Evolutionary conservation across 2,797 vertebrate species (phyloP), one percentile per base, ranked within the genome.

Genomic region (Margarornis squamiger): DNA sequence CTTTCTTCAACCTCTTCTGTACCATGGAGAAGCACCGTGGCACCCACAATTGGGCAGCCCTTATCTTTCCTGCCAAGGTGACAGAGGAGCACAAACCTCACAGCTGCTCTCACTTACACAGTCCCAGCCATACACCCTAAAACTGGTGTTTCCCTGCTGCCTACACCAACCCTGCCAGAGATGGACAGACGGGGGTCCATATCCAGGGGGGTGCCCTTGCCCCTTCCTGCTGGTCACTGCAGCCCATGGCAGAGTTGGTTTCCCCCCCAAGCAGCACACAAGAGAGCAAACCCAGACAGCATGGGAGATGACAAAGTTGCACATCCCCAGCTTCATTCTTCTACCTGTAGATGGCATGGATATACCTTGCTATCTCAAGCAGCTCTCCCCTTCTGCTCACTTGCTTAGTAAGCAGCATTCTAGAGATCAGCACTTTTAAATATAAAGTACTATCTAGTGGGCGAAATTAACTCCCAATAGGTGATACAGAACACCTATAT

Each of bases 311-410:
- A 30, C 61, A 18, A 26, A 82, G 32, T 6, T 77, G 61, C 67
- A 57, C 8, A 3, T 62, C 62, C 14, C 55, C 81, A 77, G 81
- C 84, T 96, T 90, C 84, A 87, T 86, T 20, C 80, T 95, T 66
- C 95, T 57, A 93, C 85, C 93, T 93, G 88, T 92, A 96, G 88
- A 93, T 97, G 88, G 77, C 96, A 97, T 94, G 78, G 75, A 70
- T 70, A 83, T 36, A 83, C 90, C 80, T 96, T n/a, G 38, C 34
- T 87, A 96, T 93, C 92, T 84, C 52, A 2, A 34, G 48, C 94
- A 88, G 70, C 45, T 76, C 85, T 55, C 41, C 76, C 39, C 48
- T 61, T 88, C 79, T 48, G 49, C 55, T 89, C 59, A 0, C 45
- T 81, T 23, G 61, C 61, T 88, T 14, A 39, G 70, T 7, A 71